Evolutionary conservation across 2,888 invertebrate genomes (phyloP).

Genomic region (Dinocampus coccinellae): DNA sequence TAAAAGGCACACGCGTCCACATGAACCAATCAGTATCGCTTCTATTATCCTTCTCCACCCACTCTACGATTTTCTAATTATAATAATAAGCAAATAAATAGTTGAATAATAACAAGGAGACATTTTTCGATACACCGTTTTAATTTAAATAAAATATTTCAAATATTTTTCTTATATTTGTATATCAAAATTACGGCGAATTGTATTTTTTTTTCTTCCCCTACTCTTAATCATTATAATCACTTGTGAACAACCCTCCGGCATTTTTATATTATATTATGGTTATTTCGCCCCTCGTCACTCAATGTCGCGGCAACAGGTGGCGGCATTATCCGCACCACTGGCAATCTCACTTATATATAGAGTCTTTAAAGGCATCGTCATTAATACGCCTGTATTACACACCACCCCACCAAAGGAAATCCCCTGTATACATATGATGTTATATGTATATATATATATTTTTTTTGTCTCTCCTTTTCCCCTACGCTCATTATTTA

Average conservation of each 20-base stretch:
- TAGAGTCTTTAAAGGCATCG: constrained; percentile 20
- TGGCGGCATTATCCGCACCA: constrained; percentile 29
- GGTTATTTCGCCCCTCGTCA: constrained; percentile 21
- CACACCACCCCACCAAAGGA: constrained; percentile 2
- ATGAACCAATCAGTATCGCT: constrained; percentile 27
- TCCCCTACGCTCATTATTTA: background rate
- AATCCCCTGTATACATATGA: background rate
- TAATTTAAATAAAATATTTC: too few relatives aligned
- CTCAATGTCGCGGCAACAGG: constrained; percentile 20
- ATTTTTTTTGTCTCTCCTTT: background rate
- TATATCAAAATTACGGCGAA: too few relatives aligned
- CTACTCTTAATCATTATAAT: background rate
- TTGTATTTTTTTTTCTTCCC: too few relatives aligned
- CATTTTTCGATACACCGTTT: too few relatives aligned
- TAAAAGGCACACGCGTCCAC: constrained; percentile 43
- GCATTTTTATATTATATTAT: background rate
- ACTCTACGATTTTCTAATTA: background rate
- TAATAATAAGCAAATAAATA: background rate
- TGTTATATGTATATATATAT: background rate
- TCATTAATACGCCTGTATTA: constrained; percentile 25
- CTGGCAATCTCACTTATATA: constrained; percentile 9
- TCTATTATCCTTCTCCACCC: background rate
- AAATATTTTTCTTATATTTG: too few relatives aligned
- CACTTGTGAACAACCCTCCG: background rate
- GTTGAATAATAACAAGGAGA: too few relatives aligned